A percentile compares a stretch with the other conserved stretches of the same genome.
phyloP scores from a whole-genome alignment of 2,113 vertebrate species.

The Erinaceus europaeus region DNA sequence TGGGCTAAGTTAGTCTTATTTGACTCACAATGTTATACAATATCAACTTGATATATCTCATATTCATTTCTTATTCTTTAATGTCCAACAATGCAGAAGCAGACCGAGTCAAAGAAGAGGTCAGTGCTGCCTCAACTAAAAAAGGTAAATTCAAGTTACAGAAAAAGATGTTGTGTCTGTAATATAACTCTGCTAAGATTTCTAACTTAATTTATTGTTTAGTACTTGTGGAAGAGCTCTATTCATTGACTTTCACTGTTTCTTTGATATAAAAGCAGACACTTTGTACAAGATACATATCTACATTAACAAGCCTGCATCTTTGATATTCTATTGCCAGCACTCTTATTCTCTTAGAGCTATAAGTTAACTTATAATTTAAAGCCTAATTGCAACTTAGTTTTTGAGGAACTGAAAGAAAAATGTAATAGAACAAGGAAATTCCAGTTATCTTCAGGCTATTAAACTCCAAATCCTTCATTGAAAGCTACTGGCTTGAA shows the following conservation, averaged over 20 bases:
- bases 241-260: conserved; percentile 15
- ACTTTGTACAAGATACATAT: neutral
- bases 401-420: neutral
- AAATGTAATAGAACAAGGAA: neutral
- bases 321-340: neutral
- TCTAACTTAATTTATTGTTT: neutral
- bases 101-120: conserved; percentile 57
- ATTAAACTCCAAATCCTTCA: neutral
- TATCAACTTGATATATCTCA: neutral
- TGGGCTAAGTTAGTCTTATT: neutral
- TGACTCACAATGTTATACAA: neutral
- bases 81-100: conserved; percentile 60
- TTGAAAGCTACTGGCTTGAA: neutral
- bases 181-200: neutral
- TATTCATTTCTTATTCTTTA: conserved; percentile 10
- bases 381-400: neutral
- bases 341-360: neutral
- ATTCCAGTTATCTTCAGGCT: neutral
- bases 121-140: conserved; percentile 21
- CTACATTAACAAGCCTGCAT: neutral
- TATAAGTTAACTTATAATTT: conserved; percentile 13
- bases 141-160: conserved; percentile 55
- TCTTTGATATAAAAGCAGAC: conserved; percentile 5
- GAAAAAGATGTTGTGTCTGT: neutral
- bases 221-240: neutral